Evolutionary conservation across 2,888 invertebrate species (phyloP), one percentile per base, ranked within the genome.

Genomic region (Chloromyia formosa): DNA sequence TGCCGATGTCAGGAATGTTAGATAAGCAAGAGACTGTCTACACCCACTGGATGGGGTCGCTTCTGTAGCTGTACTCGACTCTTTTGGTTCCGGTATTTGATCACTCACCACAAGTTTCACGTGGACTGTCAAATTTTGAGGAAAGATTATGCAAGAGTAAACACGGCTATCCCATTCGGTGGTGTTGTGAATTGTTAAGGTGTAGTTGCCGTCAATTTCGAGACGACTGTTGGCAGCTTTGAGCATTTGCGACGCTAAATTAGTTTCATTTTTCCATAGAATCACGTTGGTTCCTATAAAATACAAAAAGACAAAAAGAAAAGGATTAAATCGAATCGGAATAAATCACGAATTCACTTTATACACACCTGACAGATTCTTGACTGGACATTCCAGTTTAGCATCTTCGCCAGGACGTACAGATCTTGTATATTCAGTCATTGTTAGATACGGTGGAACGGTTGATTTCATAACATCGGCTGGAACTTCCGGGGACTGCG

Each of bases 111-210:
- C 20, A 27, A 82, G 76, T 20, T 79, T 79, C 1, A 77, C 81
- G 35, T 77, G 74, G 10, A 79, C 35, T 10, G 40, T 58, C 7
- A 79, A 74, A 0, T 77, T 75, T 18, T 79, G 76, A 9, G 83
- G 83, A 56, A 76, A 27, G 1, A 81, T 77, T 9, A 78, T 53
- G 72, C 83, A 83, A 49, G 66, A 68, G 23, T 83, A 82, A 12
- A 78, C 74, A 1, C 81, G 83, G 7, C 79, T 79, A 56, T 75
- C 78, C 35, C 75, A 77, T 1, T 82, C 78, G 68, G 79, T 79
- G 16, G 80, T 77, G 68, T 80, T 82, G 18, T 80, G 5, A 22
- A 82, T 79, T 42, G 79, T 80, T 66, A 82, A 75, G 0, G 81
- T 79, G 35, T 74, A 79, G 53, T 74, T 80, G 12, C 9, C 74